Base-by-base conservation (phyloP, 2,797 vertebrate species). In the Nannoperca obscura region DNA sequence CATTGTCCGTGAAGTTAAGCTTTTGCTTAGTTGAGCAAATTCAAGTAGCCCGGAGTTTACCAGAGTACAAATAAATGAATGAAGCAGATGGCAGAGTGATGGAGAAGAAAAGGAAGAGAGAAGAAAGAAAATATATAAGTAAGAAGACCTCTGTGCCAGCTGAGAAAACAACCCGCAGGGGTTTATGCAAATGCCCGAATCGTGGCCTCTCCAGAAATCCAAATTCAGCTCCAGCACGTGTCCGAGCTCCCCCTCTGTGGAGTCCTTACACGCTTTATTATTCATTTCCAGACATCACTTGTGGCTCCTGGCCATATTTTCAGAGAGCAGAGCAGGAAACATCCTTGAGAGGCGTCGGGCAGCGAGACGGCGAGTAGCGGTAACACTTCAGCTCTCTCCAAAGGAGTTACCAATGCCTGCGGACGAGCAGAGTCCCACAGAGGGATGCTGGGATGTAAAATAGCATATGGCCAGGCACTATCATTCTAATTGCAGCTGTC, bases 401-500 rank as follows among this genome's bases (percentile, higher is more conserved):
- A 78, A 84, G 74, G 81, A 50, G 60, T 79, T 72, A 49, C 71
- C 72, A 79, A 66, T 87, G 82, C 82, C 83, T 3, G 71, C 0
- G 13, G 86, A 76, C 46, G 14, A 52, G 64, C 72, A 10, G 34
- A 66, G 66, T 30, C 61, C 78, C 76, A 54, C 78, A 36, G 78
- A 82, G 81, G 59, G 36, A 42, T 2, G 71, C 54, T 40, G 53
- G 73, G 72, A 85, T 27, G 76, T 64, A 65, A 76, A 86, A 71
- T n/a, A 81, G 78, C 84, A 89, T 86, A 85, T 89, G 91, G 78
- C 68, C 36, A 3, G 40, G n/a, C 58, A 10, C 80, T 82, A 88
- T 90, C 90, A 9, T 78, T 76, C 71, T 86, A 86, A 86, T 74
- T 83, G 85, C 85, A 89, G 86, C 85, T 83, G 82, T 69, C 71